Base-by-base conservation (phyloP, 2,888 invertebrate genomes). In the Operophtera brumata region DNA sequence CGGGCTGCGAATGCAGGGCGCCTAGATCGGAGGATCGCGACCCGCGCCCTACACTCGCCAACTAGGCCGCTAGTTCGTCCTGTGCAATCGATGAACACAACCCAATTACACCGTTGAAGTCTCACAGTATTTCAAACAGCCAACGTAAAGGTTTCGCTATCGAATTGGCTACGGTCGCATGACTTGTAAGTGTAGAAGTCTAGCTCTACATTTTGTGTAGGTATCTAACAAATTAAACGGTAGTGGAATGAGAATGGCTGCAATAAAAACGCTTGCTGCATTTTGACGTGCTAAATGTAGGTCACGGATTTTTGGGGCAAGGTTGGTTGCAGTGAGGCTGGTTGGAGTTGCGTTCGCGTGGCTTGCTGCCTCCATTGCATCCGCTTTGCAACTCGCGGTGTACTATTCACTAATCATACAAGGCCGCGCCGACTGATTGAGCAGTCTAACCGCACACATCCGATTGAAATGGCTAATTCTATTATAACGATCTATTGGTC, bases 231-330 rank as follows among this genome's bases (percentile, higher is more conserved):
- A 75, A 70, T 70, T 67, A 70, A 79, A 76, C 71, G 59, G 66
- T 61, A 63, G 44, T 66, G 64, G 66, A 69, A 69, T 69, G 68
- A 74, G 67, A 75, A 74, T 66, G 68, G 62, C 62, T 59, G 72
- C 66, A 68, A 70, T 84, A 85, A 86, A 84, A 85, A 82, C 79
- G 75, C 64, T 80, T 73, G 70, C 75, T 86, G 82, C 84, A 84
- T 85, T 87, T 85, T 83, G 80, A 76, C 76, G 78, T 76, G 71
- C 73, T 73, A 70, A 84, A 89, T 86, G 86, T 89, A 77, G 88
- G 89, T 88, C 88, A 86, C 71, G 80, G 82, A 82, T 77, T 88
- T 86, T 86, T 79, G 83, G 87, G 78, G 82, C 89, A 89, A 90
- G 89, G 89, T 86, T 86, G 80, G 66, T 78, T 82, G 84, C 83